Evolutionary conservation across 2,797 vertebrate species (phyloP).

Genomic region (Gambusia yucatana): DNA sequence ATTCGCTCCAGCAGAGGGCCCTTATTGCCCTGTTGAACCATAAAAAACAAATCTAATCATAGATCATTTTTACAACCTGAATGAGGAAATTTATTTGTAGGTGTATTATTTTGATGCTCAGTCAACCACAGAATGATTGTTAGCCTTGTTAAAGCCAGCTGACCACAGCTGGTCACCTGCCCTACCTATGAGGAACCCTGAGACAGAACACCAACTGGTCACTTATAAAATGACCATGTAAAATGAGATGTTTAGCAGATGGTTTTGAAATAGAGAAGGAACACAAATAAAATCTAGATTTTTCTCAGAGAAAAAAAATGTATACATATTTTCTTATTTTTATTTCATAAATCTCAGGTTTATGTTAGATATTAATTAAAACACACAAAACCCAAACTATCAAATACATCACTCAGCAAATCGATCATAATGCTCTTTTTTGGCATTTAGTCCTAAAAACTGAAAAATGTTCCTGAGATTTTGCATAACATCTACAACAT

Average conservation of each 20-base stretch:
- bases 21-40: not conserved
- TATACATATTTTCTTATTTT: not conserved
- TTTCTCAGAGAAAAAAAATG: not conserved
- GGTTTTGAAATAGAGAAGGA: not conserved
- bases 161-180: not conserved
- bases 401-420: not conserved
- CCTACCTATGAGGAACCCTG: not conserved
- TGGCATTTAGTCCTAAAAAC: not conserved
- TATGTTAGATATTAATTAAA: not conserved
- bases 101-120: not conserved
- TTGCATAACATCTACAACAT: not conserved
- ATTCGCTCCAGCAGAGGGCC: slow-evolving; percentile 24
- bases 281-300: not conserved
- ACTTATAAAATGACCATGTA: too few relatives aligned
- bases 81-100: not conserved
- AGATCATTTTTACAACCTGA: not conserved
- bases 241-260: not conserved
- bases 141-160: not conserved
- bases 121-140: not conserved
- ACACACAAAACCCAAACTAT: not conserved
- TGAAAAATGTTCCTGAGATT: not conserved
- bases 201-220: not conserved
- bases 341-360: not conserved
- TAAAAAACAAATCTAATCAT: not conserved
- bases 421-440: not conserved